phyloP scores from a whole-genome alignment of 2,888 invertebrate genomes.

The Sceliomorpha sp. region DNA sequence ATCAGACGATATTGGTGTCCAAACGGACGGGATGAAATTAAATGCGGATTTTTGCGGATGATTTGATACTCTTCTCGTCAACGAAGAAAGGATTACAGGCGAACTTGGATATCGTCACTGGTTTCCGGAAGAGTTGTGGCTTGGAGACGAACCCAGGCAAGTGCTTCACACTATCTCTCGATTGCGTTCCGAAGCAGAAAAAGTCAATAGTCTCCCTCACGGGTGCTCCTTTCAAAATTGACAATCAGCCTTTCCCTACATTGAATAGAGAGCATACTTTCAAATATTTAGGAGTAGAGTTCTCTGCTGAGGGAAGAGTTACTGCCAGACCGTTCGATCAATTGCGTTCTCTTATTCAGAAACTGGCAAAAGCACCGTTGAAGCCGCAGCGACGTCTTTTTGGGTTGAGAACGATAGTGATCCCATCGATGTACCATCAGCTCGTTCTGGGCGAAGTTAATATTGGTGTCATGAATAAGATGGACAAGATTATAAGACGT shows the following conservation, averaged over 20 bases:
- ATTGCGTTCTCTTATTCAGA: conserved; percentile 7
- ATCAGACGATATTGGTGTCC: conserved; percentile 36
- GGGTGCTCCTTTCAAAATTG: conserved; percentile 3
- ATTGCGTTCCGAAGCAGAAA: conserved; percentile 26
- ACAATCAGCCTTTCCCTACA: background rate
- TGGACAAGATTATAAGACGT: conserved; percentile 67
- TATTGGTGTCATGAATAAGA: conserved; percentile 58
- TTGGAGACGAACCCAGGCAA: conserved; percentile 63
- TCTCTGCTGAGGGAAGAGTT: conserved; percentile 18
- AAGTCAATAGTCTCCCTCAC: conserved; percentile 35
- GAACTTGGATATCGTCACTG: conserved; percentile 48
- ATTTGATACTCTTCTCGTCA: conserved; percentile 30
- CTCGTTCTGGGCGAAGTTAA: conserved; percentile 67
- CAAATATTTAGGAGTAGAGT: conserved; percentile 17
- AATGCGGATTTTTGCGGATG: conserved; percentile 43
- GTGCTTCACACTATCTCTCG: conserved; percentile 25
- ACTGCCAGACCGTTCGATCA: background rate
- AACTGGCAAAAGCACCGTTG: conserved; percentile 31
- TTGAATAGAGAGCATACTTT: conserved; percentile 21
- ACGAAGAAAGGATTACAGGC: conserved; percentile 62
- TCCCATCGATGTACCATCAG: conserved; percentile 63
- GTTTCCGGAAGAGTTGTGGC: conserved; percentile 51
- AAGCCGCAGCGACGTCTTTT: conserved; percentile 55
- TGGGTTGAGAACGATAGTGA: conserved; percentile 24
- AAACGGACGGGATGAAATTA: conserved; percentile 6